Percentiles rank a stretch among this genome's conserved stretches.
phyloP scores from a whole-genome alignment of 2,797 vertebrate genomes.

The Dendrocincla tyrannina region DNA sequence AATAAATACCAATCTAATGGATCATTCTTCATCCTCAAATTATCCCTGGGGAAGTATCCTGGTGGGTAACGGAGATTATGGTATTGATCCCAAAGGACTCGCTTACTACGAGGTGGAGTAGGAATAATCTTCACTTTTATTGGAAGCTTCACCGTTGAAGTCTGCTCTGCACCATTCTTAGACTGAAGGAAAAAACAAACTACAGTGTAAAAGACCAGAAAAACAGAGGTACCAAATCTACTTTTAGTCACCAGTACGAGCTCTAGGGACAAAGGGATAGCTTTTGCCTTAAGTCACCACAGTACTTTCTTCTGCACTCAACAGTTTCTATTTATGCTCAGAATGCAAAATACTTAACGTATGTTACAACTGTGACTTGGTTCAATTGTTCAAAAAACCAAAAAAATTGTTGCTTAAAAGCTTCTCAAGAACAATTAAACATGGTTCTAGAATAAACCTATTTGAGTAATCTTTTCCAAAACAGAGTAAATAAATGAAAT shows the following conservation, averaged over 20 bases:
- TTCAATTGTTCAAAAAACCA: neutral
- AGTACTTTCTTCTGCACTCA: neutral
- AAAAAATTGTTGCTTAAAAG: neutral
- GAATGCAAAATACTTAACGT: neutral
- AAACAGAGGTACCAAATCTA: neutral
- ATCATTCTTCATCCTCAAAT: slow-evolving; percentile 98
- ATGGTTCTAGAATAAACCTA: neutral
- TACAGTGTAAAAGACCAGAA: neutral
- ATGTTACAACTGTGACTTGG: neutral
- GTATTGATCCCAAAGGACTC: slow-evolving; percentile 98
- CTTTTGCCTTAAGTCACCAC: neutral
- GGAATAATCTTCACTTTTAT: slow-evolving; percentile 97
- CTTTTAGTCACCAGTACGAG: neutral
- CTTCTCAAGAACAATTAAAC: neutral
- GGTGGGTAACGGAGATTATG: slow-evolving; percentile 98
- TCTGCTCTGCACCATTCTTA: slow-evolving; percentile 87
- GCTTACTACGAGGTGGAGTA: slow-evolving; percentile 94
- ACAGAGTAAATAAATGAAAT: neutral
- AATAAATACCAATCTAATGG: slow-evolving; percentile 91
- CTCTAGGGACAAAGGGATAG: neutral
- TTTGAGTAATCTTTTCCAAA: neutral
- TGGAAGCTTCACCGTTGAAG: slow-evolving; percentile 93
- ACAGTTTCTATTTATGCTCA: neutral
- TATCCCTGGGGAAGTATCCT: slow-evolving; percentile 96
- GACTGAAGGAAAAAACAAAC: slow-evolving; percentile 77